Evolutionary conservation across 1,140 invertebrate genomes (phyloP), one percentile per base, ranked within the genome.

Genomic region (Maniola jurtina): DNA sequence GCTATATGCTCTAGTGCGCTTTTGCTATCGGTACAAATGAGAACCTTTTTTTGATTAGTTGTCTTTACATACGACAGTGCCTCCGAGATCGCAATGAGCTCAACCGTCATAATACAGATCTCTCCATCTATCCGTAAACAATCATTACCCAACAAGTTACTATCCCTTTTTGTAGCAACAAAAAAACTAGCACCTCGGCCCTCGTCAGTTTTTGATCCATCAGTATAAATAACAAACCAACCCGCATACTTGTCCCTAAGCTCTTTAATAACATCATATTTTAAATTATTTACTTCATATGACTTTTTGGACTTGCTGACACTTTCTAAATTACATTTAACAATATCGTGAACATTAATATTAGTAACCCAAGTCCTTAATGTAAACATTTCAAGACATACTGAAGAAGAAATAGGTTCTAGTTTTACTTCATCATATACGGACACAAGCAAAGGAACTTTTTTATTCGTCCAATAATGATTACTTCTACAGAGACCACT

Each of bases 41-140:
- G 36, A 42, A 38, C n/a, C 16, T 60, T 60, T 47, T 48, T 33
- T 47, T 42, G 16, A 16, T 25, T 16, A n/a, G 6, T 9, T 8
- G 35, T 45, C 40, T 9, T 13, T 16, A 38, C 59, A 47, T 61
- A 61, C 34, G 45, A 48, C 34, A 61, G n/a, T 35, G 59, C 59
- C 45, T 61, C 45, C 34, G 45, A 61, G 33, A 61, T 61, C 47
- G 58, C 40, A 60, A 60, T 13, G 58, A 60, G 58, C 11, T 60
- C 58, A 15, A 25, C 42, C 14, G 45, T 35, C 45, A 61, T 61
- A 45, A 61, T 61, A 61, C 15, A 47, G 5, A 33, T 35, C 8
- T 50, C 45, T 47, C 40, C 13, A 10, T 16, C 9, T 25, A 52
- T 52, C 9, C 35, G 34, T 25, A 35, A 56, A 35, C 54, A 25